These are phyloP conservation scores for Hippocampus mohnikei DNA, from an alignment of 2,113 vertebrate genomes.

Conservation along the genomic window DNA sequence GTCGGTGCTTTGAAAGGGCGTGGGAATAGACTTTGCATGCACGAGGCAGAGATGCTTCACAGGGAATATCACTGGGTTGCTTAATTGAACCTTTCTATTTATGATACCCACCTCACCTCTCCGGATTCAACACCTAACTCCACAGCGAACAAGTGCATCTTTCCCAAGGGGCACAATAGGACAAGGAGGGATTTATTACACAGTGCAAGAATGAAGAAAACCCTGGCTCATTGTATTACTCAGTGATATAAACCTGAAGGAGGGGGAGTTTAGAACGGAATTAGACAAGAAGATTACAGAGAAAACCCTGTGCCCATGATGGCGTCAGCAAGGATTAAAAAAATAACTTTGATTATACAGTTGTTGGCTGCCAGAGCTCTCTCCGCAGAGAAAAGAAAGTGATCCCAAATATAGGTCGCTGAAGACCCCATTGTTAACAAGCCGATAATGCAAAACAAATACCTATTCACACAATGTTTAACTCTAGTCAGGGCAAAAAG, in stretches of 20 bases:
- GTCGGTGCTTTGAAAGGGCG: conserved; percentile 45
- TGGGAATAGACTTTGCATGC: conserved; percentile 58
- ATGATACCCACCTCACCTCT: conserved; percentile 49
- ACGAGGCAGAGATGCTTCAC: conserved; percentile 40
- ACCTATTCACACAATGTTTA: background rate
- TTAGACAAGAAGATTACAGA: conserved; percentile 68
- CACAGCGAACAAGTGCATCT: conserved; percentile 29
- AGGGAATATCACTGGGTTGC: conserved; percentile 49
- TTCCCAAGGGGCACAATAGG: conserved; percentile 36
- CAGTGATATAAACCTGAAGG: conserved; percentile 50
- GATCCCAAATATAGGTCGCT: conserved; percentile 52
- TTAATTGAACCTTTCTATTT: conserved; percentile 69
- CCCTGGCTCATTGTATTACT: conserved; percentile 59
- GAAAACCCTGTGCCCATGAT: conserved; percentile 43
- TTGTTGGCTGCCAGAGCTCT: conserved; percentile 56
- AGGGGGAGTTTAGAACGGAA: conserved; percentile 53
- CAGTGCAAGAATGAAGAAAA: conserved; percentile 33
- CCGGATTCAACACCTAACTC: conserved; percentile 28
- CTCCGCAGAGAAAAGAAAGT: conserved; percentile 48
- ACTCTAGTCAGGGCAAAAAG: background rate
- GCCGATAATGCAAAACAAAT: conserved; percentile 31
- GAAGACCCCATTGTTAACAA: conserved; percentile 52
- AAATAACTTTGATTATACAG: conserved; percentile 45
- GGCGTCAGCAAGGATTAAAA: conserved; percentile 60
- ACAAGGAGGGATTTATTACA: conserved; percentile 47